Evolutionary conservation across 2,888 invertebrate genomes (phyloP), one percentile per base, ranked within the genome.

Genomic region (Vandiemenella viatica): DNA sequence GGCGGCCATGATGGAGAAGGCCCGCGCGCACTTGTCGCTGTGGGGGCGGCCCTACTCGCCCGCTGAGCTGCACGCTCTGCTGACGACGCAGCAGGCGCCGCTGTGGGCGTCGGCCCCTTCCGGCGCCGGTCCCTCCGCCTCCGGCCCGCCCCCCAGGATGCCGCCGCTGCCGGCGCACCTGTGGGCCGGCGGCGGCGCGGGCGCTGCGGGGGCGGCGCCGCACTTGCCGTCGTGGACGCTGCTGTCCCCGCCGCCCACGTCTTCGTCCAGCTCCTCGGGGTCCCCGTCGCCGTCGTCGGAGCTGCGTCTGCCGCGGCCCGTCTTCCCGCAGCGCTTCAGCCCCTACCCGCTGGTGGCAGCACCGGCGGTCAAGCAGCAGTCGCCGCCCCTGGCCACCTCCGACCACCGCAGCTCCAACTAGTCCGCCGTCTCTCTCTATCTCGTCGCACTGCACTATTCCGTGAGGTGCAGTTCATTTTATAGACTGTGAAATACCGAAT

Each of bases 211-310:
- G 37, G n/a, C 37, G 19, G 18, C 47, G 8, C 8, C 50, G 3
- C 49, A 52, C 43, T 37, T 71, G 2, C 52, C 45, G 10, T 43
- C 52, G n/a, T 50, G 49, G 41, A 37, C 59, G 63, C 74, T 71
- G 3, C 74, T 71, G 4, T 71, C 67, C 23, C 68, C 67, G 32
- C 63, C 66, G 37, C 62, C 67, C 18, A 64, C 67, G 6, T 65
- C 75, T 1, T 69, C 77, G 13, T 73, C 76, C 59, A 71, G 71
- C 62, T 76, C 77, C 61, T 76, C 77, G 8, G 77, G 77, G 57
- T 76, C 77, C n/a, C 74, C 77, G 41, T 57, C 59, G 44, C 57
- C 60, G 23, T 53, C 55, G 15, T 55, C 57, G 17, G 69, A 70
- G 50, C 55, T 69, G 53, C 62, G 69, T 57, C 60, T 69, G 54